Percentiles rank a stretch among this genome's conserved stretches.
Conservation (phyloP, 30 jellyfish, hydroid and myxozoan genomes). For the Hydractinia echinata region DNA sequence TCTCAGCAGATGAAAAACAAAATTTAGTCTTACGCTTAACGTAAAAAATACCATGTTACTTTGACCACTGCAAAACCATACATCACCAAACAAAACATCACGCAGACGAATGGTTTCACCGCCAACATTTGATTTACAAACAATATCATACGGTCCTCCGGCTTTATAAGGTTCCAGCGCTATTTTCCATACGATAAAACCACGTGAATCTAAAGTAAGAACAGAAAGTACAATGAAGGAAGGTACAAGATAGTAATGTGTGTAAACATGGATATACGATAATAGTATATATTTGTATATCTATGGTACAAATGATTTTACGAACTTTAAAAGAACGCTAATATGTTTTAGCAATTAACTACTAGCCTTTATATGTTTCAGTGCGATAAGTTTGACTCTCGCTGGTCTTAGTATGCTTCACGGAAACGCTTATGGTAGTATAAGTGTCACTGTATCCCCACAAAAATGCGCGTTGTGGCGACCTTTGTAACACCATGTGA, state of each 20-base stretch:
- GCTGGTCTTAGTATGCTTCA: background rate
- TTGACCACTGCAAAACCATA: conserved; percentile 60
- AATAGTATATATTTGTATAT: no score
- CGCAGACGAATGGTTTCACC: background rate
- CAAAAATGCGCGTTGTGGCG: conserved; percentile 30
- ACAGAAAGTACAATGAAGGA: background rate
- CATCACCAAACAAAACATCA: conserved; percentile 48
- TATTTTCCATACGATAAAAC: conserved; percentile 33
- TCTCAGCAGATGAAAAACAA: no score
- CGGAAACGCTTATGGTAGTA: background rate
- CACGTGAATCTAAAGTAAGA: conserved; percentile 18
- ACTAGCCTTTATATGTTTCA: background rate
- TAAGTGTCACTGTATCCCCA: conserved; percentile 38
- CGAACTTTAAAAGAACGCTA: no score
- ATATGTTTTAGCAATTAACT: no score
- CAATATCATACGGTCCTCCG: conserved; percentile 35
- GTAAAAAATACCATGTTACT: conserved; percentile 49
- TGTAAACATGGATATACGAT: no score
- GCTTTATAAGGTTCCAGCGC: conserved; percentile 14
- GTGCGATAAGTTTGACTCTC: background rate
- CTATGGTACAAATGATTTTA: no score
- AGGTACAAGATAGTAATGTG: no score
- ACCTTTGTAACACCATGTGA: conserved; percentile 35
- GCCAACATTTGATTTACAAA: conserved; percentile 18
- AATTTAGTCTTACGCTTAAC: conserved; percentile 19